phyloP scores from a whole-genome alignment of 2,113 vertebrate species.

The Prionailurus viverrinus region DNA sequence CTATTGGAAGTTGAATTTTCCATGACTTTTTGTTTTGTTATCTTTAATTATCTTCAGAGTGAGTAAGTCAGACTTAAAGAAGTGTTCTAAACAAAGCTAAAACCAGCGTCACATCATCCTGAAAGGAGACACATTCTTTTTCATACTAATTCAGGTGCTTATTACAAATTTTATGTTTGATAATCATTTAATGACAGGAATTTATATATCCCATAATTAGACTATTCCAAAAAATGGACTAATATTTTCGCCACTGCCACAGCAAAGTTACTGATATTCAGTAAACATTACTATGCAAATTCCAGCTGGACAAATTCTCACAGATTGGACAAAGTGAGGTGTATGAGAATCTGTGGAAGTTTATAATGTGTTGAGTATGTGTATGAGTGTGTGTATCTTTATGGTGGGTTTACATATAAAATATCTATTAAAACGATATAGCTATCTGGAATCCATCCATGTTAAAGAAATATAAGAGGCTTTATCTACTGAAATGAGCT shows the following conservation, averaged over 20 bases:
- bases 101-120: background rate
- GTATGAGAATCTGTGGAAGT: background rate
- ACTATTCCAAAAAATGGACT: background rate
- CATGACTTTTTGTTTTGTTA: slow-evolving; percentile 14
- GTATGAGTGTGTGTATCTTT: background rate
- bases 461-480: background rate
- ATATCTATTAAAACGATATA: background rate
- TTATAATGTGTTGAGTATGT: background rate
- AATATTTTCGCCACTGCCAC: background rate
- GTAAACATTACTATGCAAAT: background rate
- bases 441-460: background rate
- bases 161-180: background rate
- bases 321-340: background rate
- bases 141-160: background rate
- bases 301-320: background rate
- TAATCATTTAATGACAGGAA: background rate
- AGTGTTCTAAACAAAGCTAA: background rate
- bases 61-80: background rate
- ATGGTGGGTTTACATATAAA: background rate
- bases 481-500: background rate
- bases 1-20: slow-evolving; percentile 15
- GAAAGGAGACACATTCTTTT: background rate
- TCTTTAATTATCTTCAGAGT: background rate
- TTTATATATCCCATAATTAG: background rate
- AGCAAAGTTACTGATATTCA: background rate